Conservation (phyloP, 2,888 invertebrate species). For the Lordiphosa andalusiaca region DNA sequence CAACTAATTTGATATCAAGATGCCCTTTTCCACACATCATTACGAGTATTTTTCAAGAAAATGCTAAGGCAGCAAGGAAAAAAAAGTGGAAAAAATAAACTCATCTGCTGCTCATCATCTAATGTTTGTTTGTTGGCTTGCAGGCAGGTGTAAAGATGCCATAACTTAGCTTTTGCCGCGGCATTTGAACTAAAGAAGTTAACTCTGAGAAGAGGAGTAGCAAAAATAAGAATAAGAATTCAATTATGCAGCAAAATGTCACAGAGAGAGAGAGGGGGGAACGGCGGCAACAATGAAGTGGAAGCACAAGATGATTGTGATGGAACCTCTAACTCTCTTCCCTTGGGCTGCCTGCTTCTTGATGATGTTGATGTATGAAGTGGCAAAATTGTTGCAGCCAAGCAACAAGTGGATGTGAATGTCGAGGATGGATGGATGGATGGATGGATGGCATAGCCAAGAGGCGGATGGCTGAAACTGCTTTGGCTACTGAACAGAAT, state of each 20-base stretch:
- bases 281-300: conserved; percentile 1
- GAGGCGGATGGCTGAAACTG: conserved; percentile 25
- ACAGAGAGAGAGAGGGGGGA: conserved; percentile 29
- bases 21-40: conserved; percentile 66
- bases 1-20: conserved; percentile 69
- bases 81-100: conserved; percentile 5
- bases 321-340: conserved; percentile 1
- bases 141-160: conserved; percentile 73
- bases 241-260: conserved; percentile 73
- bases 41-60: conserved; percentile 43
- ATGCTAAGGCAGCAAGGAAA: conserved; percentile 36
- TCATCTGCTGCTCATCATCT: conserved; percentile 7
- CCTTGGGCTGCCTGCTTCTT: background rate
- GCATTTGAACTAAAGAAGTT: conserved; percentile 36
- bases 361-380: conserved; percentile 61
- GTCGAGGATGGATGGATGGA: conserved; percentile 14
- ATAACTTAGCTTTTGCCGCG: conserved; percentile 60
- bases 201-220: conserved; percentile 7
- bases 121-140: conserved; percentile 24
- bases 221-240: conserved; percentile 57
- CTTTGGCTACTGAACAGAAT: conserved; percentile 39
- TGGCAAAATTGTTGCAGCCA: conserved; percentile 57
- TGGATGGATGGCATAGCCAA: conserved; percentile 11
- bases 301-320: too few species aligned
- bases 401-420: conserved; percentile 38